Base-by-base conservation (phyloP, 53 echinoderm and acorn worm genomes). In the Holothuria leucospilota region DNA sequence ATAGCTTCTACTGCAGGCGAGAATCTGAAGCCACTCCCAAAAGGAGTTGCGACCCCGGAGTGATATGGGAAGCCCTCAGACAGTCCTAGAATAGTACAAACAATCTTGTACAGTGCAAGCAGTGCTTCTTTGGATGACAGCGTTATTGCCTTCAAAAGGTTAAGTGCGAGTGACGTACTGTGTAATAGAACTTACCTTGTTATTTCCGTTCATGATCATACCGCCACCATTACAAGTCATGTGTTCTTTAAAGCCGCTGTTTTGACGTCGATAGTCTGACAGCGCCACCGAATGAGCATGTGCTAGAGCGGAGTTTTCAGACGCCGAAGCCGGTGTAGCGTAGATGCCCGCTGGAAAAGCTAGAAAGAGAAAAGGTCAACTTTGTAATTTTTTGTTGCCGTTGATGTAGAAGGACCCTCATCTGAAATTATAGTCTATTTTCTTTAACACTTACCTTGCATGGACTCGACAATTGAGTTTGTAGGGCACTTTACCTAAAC, bases 281-380 rank as follows among this genome's bases (percentile, higher is more conserved):
- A 91, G 87, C 66, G 91, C 86, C 91, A 91, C 75, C 9, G 86
- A 86, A 73, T 91, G 91, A n/a, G 91, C 91, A 74, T 91, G 91
- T 24, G 91, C 91, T 8, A 91, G 68, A 15, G 91, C 91, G 20
- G 91, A 86, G 58, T 91, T 91, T 60, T 91, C 91, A 9, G 81
- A 83, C 4, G 85, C 91, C 8, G 88, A 53, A 2, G 91, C 70
- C 6, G 91, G 67, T 64, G 91, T 91, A n/a, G 85, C 85, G 87
- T 91, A 91, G 59, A 91, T 63, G 28, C 91, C 91, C 59, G 91
- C 53, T n/a, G 91, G 91, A 86, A 91, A 91, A 51, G 77, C 87
- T 20, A 61, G 10, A 73, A 20, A 83, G 39, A 65, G 16, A 64
- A 46, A 21, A 6, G 28, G 3, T 34, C 0, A 65, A 65, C 25